A percentile compares a stretch with the other conserved stretches of the same genome.
phyloP scores from a whole-genome alignment of 2,888 invertebrate genomes.

The Cacoxenus indagator region DNA sequence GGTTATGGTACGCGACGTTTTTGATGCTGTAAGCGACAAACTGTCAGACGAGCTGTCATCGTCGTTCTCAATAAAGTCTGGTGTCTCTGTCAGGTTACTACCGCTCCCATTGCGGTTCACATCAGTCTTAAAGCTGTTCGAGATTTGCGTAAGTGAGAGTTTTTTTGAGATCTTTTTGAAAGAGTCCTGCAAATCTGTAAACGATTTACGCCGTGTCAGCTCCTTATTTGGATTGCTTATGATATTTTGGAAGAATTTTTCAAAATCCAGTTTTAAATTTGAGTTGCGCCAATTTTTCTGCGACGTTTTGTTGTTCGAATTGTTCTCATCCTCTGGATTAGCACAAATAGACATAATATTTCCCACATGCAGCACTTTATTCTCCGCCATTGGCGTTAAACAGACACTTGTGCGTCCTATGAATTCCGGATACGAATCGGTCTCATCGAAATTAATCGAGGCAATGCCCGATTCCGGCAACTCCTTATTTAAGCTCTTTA shows the following conservation, averaged over 20 bases:
- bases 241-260: conserved; percentile 68
- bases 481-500: conserved; percentile 71
- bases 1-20: conserved; percentile 79
- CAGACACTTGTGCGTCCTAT: conserved; percentile 82
- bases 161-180: conserved; percentile 74
- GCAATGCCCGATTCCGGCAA: conserved; percentile 69
- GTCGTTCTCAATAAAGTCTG: conserved; percentile 60
- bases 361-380: conserved; percentile 81
- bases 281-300: conserved; percentile 53
- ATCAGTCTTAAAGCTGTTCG: conserved; percentile 71
- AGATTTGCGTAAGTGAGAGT: conserved; percentile 74
- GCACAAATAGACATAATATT: conserved; percentile 83
- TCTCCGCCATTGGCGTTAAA: conserved; percentile 84
- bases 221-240: conserved; percentile 64
- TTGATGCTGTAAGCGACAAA: conserved; percentile 46
- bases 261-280: conserved; percentile 63
- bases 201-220: conserved; percentile 72
- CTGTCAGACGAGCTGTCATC: conserved; percentile 58
- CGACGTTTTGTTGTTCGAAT: conserved; percentile 47
- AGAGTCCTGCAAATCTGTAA: conserved; percentile 77
- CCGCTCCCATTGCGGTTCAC: conserved; percentile 55
- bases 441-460: conserved; percentile 73
- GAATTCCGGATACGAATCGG: conserved; percentile 74
- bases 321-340: conserved; percentile 71
- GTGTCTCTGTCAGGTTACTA: conserved; percentile 41